phyloP scores from a whole-genome alignment of 2,797 vertebrate genomes.

The Neosilurus hyrtlii region DNA sequence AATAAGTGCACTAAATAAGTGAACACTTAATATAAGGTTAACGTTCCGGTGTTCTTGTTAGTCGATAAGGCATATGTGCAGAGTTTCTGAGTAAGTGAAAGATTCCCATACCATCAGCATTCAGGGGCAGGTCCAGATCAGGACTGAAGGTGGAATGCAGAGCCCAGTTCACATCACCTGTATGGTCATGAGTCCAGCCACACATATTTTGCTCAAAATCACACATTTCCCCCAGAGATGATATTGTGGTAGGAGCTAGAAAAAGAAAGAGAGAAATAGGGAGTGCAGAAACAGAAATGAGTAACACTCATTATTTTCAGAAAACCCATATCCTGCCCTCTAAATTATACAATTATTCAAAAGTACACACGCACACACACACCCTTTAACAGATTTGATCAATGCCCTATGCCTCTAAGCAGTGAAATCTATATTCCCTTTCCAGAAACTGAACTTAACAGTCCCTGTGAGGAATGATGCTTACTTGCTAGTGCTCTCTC shows the following conservation, averaged over 20 bases:
- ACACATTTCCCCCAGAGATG: slow-evolving; percentile 81
- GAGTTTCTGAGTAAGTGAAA: not conserved
- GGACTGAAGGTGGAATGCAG: slow-evolving; percentile 74
- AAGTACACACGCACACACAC: not conserved
- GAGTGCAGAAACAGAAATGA: slow-evolving; percentile 20
- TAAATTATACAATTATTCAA: slow-evolving; percentile 35
- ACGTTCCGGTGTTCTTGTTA: not conserved
- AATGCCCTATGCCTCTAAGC: slow-evolving; percentile 26
- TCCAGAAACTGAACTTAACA: slow-evolving; percentile 38
- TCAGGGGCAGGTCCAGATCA: slow-evolving; percentile 68
- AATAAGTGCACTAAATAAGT: not conserved
- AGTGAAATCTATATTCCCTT: slow-evolving; percentile 37
- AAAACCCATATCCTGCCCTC: slow-evolving; percentile 58
- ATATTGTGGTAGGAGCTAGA: slow-evolving; percentile 66
- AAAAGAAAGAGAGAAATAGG: slow-evolving; percentile 23
- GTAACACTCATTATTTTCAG: slow-evolving; percentile 54
- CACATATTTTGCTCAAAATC: slow-evolving; percentile 89
- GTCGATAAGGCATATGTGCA: not conserved
- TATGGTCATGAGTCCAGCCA: slow-evolving; percentile 88
- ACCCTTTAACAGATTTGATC: slow-evolving; percentile 24
- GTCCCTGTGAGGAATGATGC: slow-evolving; percentile 13
- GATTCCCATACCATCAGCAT: slow-evolving; percentile 69
- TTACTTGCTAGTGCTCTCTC: not conserved
- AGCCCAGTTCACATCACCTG: slow-evolving; percentile 83
- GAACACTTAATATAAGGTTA: not conserved